These are phyloP conservation scores for Melanocharis versteri DNA, from an alignment of 2,113 vertebrate species.

Conservation along the genomic window DNA sequence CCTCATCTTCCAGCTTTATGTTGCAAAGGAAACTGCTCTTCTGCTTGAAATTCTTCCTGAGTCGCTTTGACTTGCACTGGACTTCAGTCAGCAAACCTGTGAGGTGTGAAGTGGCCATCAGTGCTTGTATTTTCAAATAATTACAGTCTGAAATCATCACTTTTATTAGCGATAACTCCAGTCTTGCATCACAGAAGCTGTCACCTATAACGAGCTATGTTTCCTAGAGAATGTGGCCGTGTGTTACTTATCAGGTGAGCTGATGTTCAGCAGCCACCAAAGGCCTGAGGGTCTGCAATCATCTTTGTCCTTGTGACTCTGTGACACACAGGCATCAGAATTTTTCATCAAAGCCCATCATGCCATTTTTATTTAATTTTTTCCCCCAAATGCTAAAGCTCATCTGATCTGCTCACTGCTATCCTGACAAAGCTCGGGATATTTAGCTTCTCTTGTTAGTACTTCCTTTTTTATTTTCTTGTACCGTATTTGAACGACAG, in stretches of 20 bases:
- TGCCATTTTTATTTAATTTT: background rate
- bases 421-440: background rate
- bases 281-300: background rate
- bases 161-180: background rate
- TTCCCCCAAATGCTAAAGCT: background rate
- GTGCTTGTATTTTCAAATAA: background rate
- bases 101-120: background rate
- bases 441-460: background rate
- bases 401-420: background rate
- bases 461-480: background rate
- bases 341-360: background rate
- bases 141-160: background rate
- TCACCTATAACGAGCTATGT: background rate
- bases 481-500: background rate
- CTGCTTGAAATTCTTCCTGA: conserved; percentile 86
- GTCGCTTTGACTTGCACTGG: conserved; percentile 91
- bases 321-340: background rate
- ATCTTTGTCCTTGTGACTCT: background rate
- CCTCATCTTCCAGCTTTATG: conserved; percentile 78
- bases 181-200: background rate
- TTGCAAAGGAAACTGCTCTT: conserved; percentile 65
- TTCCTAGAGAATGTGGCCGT: background rate
- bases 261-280: background rate
- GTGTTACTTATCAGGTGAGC: background rate
- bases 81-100: conserved; percentile 91